Percentiles rank a stretch among this genome's conserved stretches.
Evolutionary conservation across 2,797 vertebrate species (phyloP).

Genomic region (Spinus olivaceus): DNA sequence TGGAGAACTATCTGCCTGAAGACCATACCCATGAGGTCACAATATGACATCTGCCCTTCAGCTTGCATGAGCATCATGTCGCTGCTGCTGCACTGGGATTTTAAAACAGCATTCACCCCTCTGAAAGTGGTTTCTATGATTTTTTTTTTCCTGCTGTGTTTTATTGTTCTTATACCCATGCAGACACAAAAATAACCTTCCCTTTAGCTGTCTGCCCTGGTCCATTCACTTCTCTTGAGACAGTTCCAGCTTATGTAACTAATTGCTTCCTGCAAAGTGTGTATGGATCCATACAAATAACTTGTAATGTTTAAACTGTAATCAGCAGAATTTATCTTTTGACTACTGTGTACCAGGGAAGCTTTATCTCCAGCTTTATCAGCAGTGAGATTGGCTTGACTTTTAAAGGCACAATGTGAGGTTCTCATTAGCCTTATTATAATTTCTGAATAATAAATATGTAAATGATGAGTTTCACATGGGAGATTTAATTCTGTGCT

Average conservation of each 20-base stretch:
- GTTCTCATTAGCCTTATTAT: constrained; percentile 89
- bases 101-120: not conserved
- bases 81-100: not conserved
- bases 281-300: constrained; percentile 40
- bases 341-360: constrained; percentile 51
- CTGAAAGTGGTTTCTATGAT: not conserved
- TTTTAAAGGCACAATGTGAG: constrained; percentile 74
- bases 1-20: not conserved
- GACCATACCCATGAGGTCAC: not conserved
- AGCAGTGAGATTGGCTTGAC: constrained; percentile 73
- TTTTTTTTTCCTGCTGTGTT: not conserved
- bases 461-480: constrained; percentile 83
- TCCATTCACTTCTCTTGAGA: not conserved
- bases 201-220: not conserved
- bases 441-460: constrained; percentile 88
- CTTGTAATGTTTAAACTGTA: constrained; percentile 65
- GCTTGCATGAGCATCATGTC: not conserved
- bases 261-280: not conserved
- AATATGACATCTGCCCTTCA: not conserved
- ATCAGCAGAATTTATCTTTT: constrained; percentile 69
- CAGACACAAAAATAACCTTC: not conserved
- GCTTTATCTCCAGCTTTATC: constrained; percentile 61
- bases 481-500: constrained; percentile 83
- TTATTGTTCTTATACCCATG: not conserved
- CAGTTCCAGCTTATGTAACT: not conserved